Evolutionary conservation across 2,113 vertebrate genomes (phyloP), one percentile per base, ranked within the genome.

Genomic region (Rhea pennata): DNA sequence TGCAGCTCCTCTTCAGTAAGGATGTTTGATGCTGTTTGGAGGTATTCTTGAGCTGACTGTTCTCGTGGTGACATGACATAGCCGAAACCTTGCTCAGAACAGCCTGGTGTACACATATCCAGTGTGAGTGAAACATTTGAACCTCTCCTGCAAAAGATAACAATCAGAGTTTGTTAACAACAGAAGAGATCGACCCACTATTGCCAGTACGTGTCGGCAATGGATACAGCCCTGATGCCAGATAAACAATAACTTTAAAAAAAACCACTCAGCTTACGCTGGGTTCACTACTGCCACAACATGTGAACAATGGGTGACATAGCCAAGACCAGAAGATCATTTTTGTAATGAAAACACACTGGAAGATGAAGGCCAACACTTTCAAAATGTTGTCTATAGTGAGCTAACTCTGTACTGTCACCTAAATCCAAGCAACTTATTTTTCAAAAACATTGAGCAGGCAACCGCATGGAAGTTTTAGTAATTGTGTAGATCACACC

Each of bases 101-200:
- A 99, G 96, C 99, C 99, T 1, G 99, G 99, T 4, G 99, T 99
- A 94, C 99, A 99, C 99, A 99, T 99, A 96, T 99, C 99, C 98
- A 99, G 96, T 11, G 99, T 99, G 95, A 99, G 98, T 5, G 99
- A 99, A 95, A 99, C 99, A 24, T 99, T 99, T 90, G 99, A 99
- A 91, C 99, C 99, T 95, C 99, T 98, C 98, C 99, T 99, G 96
- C 90, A 97, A 95, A 96, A 92, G 6, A 96, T 20, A 93, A 33
- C 0, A 0, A 62, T 15, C 1, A 1, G 74, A 73, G 51, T 71
- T 94, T 61, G 67, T 40, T 88, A 75, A 81, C 36, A 87, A 27
- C 33, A 61, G 22, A 73, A 74, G 13, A 69, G 22, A 53, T 26
- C n/a, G 50, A 64, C 16, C 9, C n/a, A 33, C 29, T 17, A 6